Conservation (phyloP, 2,888 invertebrate genomes). For the Noctua fimbriata region DNA sequence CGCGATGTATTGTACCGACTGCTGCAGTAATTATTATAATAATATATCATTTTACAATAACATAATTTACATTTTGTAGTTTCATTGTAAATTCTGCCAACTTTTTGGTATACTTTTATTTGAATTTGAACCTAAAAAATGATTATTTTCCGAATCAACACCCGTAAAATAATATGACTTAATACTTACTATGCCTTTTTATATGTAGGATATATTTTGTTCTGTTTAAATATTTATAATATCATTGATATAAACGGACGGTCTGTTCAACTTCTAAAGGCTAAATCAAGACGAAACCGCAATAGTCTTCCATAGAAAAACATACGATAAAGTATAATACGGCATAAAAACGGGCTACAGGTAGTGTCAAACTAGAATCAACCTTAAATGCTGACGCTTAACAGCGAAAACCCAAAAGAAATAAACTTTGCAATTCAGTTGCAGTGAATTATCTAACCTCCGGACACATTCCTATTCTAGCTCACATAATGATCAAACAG, state of each 20-base stretch:
- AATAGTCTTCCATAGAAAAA: not conserved
- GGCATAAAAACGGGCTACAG: not conserved
- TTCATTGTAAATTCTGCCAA: not conserved
- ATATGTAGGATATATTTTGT: not conserved
- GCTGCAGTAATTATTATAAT: not conserved
- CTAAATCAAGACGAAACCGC: not conserved
- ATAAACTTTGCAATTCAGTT: not conserved
- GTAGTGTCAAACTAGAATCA: not conserved
- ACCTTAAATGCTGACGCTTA: not conserved
- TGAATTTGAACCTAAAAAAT: not conserved
- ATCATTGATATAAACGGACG: not conserved
- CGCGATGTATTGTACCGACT: not conserved
- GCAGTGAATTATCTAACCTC: not conserved
- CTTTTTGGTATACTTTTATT: not conserved
- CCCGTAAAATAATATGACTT: not conserved
- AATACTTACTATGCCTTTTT: not conserved
- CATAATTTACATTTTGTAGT: not conserved
- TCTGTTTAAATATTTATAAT: not conserved
- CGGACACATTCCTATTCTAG: not conserved
- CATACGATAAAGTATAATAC: not conserved
- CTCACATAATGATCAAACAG: not conserved
- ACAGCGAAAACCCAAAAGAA: no score
- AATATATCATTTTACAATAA: not conserved
- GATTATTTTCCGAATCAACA: not conserved
- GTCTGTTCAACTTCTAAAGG: not conserved